Base-by-base conservation (phyloP, 1,140 invertebrate species). In the Ips nitidus region DNA sequence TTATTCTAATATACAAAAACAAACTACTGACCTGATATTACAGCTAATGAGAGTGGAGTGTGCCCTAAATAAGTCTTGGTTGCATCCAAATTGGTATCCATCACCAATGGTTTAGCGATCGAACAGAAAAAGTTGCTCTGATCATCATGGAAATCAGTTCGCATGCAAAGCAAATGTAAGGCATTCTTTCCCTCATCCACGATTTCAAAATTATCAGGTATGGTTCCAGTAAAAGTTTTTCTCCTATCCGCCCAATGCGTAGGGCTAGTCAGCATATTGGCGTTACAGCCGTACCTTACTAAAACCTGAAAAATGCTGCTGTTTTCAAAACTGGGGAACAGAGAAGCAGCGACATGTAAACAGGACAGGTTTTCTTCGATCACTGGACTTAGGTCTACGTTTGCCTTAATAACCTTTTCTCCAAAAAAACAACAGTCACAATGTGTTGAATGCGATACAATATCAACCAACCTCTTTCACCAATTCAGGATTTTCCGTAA, bases 241-340 rank as follows among this genome's bases (percentile, higher is more conserved):
- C 71, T 73, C 47, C 73, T 64, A 5, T 77, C 65, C 2, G 42
- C 22, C 78, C 77, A 78, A 50, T 77, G 74, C 53, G 71, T 68
- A 1, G n/a, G 38, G 40, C 41, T n/a, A 0, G 75, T 69, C 69
- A 57, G 74, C 8, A 57, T 71, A 56, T 79, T 78, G n/a, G 81
- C 74, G 69, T 82, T 73, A 2, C 81, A 81, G 4, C 78, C 79
- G 71, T 75, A 74, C 71, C 81, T 72, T 7, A 84, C 72, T 38
- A 86, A 65, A 1, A 75, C 64, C 50, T 68, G 73, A 37, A 81
- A 75, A 7, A 84, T 77, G 42, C 81, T 73, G 1, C 81, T 65
- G 65, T 81, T 81, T 8, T 80, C 74, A 36, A 71, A 22, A 8
- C 75, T 75, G 43, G 80, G 76, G 38, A 73, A 76, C 41, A 78